These are phyloP conservation scores for Drosophila setifemur DNA, from an alignment of 1,140 invertebrate species.

Conservation along the genomic window DNA sequence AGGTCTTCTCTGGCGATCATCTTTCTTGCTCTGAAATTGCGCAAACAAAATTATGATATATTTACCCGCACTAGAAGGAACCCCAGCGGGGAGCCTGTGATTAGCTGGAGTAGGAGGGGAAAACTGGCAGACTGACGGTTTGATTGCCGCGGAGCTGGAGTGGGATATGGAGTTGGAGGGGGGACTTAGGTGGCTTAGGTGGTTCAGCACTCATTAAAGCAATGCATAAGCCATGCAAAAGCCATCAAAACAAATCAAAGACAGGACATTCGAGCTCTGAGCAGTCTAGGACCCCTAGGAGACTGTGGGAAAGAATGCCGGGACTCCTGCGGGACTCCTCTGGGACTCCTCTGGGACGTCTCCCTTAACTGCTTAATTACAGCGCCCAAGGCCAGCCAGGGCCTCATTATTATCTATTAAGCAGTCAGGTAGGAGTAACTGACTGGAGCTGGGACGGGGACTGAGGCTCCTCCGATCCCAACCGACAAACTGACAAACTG, in stretches of 20 bases:
- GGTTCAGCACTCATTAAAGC: conserved; percentile 72
- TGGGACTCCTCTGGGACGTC: too few relatives aligned
- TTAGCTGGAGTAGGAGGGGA: conserved; percentile 33
- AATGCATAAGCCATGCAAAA: conserved; percentile 71
- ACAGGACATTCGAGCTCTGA: conserved; percentile 68
- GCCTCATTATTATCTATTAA: conserved; percentile 74
- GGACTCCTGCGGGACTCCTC: too few relatives aligned
- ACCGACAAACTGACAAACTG: conserved; percentile 27
- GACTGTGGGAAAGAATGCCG: conserved; percentile 68
- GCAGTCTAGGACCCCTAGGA: conserved; percentile 30
- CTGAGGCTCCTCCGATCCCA: background rate
- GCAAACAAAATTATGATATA: conserved; percentile 78
- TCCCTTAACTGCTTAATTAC: conserved; percentile 79
- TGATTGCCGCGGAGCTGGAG: conserved; percentile 47
- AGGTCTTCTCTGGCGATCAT: too few relatives aligned
- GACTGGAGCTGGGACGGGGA: background rate
- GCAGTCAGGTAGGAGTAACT: conserved; percentile 44
- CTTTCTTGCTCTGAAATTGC: conserved; percentile 71
- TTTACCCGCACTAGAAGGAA: conserved; percentile 10
- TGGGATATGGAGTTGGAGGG: background rate
- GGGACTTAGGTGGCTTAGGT: conserved; percentile 1
- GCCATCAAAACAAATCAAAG: conserved; percentile 79
- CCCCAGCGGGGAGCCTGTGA: conserved; percentile 34
- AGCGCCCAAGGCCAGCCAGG: conserved; percentile 63
- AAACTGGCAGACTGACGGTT: conserved; percentile 47